Conservation (phyloP, 2,888 invertebrate species). For the Rotaria socialis region DNA sequence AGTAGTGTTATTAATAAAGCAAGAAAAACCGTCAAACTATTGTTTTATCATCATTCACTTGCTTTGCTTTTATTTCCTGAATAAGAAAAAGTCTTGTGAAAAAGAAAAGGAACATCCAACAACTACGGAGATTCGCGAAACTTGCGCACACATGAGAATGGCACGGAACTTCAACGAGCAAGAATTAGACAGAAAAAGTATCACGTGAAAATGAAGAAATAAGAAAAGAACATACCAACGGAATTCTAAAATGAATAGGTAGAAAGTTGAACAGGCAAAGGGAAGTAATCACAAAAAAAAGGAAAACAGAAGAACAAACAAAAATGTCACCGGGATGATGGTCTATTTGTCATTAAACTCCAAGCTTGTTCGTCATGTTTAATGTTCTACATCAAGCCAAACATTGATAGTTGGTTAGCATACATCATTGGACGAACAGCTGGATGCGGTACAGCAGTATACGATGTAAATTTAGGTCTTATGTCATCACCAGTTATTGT, state of each 20-base stretch:
- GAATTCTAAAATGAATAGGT: neutral
- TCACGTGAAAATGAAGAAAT: neutral
- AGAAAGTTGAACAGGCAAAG: neutral
- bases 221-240: neutral
- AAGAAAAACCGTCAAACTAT: neutral
- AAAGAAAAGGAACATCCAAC: neutral
- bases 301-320: neutral
- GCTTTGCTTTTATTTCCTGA: neutral
- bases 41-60: neutral
- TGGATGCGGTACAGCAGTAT: conserved; percentile 93
- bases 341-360: neutral
- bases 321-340: neutral
- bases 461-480: conserved; percentile 81
- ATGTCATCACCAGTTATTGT: conserved; percentile 84
- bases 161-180: neutral
- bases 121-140: neutral
- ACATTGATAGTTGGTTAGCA: conserved; percentile 65
- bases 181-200: neutral
- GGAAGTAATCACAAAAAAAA: neutral
- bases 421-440: conserved; percentile 95
- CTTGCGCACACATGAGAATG: neutral
- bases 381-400: conserved; percentile 42
- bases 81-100: neutral
- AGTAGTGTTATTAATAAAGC: no score
- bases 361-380: no score